phyloP scores from a whole-genome alignment of 2,888 invertebrate genomes.

The Rhamnusium bicolor region DNA sequence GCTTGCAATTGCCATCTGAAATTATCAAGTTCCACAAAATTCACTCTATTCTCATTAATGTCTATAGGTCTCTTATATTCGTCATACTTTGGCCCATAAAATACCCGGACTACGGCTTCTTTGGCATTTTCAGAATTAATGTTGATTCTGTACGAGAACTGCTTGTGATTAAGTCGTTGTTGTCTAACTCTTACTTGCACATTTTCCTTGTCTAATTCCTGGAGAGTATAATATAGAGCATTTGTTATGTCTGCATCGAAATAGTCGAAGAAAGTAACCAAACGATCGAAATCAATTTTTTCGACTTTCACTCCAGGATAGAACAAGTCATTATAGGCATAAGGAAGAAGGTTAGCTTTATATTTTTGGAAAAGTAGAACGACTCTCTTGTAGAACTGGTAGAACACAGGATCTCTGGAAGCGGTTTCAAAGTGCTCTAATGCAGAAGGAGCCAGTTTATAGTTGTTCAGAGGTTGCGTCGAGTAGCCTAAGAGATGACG shows the following conservation, averaged over 20 bases:
- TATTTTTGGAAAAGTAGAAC: constrained; percentile 75
- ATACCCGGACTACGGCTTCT: constrained; percentile 77
- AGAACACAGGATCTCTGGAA: constrained; percentile 70
- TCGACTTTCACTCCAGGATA: constrained; percentile 76
- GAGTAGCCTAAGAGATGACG: constrained; percentile 75
- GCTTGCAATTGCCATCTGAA: constrained; percentile 76
- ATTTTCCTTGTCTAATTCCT: constrained; percentile 56
- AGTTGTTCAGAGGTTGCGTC: constrained; percentile 60
- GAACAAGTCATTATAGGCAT: constrained; percentile 75
- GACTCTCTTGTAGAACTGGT: constrained; percentile 78
- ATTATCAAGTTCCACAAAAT: constrained; percentile 77
- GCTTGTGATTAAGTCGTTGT: constrained; percentile 81
- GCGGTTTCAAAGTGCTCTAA: constrained; percentile 78
- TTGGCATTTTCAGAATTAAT: constrained; percentile 75
- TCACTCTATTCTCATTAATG: constrained; percentile 74
- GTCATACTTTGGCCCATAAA: constrained; percentile 81
- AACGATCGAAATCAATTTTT: constrained; percentile 77
- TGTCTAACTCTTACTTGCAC: constrained; percentile 76
- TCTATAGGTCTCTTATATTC: constrained; percentile 72
- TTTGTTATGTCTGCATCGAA: constrained; percentile 77
- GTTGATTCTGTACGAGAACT: constrained; percentile 76
- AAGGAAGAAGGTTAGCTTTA: constrained; percentile 75
- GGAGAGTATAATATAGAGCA: constrained; percentile 69
- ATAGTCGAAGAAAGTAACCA: constrained; percentile 81
- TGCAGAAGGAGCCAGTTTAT: constrained; percentile 75